Percentiles rank a stretch among this genome's conserved stretches.
These are phyloP conservation scores for Otocyon megalotis DNA, from an alignment of 2,113 vertebrate species.

Conservation along the genomic window DNA sequence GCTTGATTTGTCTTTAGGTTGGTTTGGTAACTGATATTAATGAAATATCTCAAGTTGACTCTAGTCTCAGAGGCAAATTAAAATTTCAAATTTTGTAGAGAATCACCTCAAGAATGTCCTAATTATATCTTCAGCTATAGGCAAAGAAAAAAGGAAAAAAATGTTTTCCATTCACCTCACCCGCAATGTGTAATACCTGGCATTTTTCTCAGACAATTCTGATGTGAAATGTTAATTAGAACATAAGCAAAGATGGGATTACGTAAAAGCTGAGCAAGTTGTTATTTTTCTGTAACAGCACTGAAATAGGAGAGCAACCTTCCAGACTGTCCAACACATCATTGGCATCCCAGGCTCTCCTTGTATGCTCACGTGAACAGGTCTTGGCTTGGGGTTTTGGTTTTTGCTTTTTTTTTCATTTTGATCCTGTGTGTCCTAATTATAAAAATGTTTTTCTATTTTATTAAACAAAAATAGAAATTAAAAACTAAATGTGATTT, in stretches of 20 bases:
- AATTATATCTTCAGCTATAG: neutral
- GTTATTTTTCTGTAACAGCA: neutral
- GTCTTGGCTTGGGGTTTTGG: neutral
- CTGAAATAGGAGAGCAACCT: neutral
- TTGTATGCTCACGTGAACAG: neutral
- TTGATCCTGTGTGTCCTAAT: neutral
- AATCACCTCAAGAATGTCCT: neutral
- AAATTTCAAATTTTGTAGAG: conserved; percentile 45
- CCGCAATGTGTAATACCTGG: neutral
- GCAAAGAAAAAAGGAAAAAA: neutral
- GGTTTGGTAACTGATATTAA: neutral
- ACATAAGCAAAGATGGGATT: neutral
- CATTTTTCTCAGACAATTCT: neutral
- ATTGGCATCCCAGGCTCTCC: neutral
- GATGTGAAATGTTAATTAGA: neutral
- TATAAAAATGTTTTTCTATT: neutral
- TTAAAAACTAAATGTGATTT: neutral
- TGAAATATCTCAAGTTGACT: neutral
- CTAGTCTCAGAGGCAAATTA: neutral
- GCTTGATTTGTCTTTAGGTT: neutral
- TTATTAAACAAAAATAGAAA: conserved; percentile 47
- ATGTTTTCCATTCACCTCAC: neutral
- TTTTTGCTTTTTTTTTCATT: neutral
- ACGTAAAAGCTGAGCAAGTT: neutral
- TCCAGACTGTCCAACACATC: neutral